Evolutionary conservation across 1,140 invertebrate genomes (phyloP), one percentile per base, ranked within the genome.

Genomic region (Holcopasites calliopsidis): DNA sequence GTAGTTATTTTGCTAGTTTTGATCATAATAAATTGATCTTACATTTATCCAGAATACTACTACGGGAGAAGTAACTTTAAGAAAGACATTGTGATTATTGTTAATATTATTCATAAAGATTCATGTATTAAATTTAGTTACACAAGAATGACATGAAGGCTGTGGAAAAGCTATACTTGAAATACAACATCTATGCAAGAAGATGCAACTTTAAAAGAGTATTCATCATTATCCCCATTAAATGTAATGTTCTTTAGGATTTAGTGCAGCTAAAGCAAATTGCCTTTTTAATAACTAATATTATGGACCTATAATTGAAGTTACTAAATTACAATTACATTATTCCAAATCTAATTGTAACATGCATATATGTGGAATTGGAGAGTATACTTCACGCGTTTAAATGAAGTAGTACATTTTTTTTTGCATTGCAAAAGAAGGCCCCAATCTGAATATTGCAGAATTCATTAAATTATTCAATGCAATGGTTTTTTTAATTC

Each of bases 121-220:
- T 79, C 44, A 61, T 82, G 80, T 82, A 79, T n/a, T 72, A 62
- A 79, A 74, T 71, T 64, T 79, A 76, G 64, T 23, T 83, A 82
- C 78, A 52, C 71, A 72, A 76, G 58, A 62, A 79, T 69, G 62
- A 82, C 66, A 83, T 54, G 68, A 83, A 83, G 81, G 81, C 81
- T 82, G 81, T 83, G 81, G 76, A 83, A 83, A 82, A 82, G 76
- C 66, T 83, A 83, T 82, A 82, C 79, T 82, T 66, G 65, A 83
- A 83, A 83, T 82, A 83, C 50, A 82, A 83, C 76, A 83, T 35
- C 71, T 83, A 76, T 55, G 47, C 49, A 83, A 71, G 31, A 79
- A 70, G 35, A 76, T 42, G n/a, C 23, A 38, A 68, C 52, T 83
- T 79, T 79, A 76, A 54, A 70, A 62, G 18, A 61, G 7, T 70